Conservation (phyloP, 1,140 invertebrate species). For the Polypedilum pembai region DNA sequence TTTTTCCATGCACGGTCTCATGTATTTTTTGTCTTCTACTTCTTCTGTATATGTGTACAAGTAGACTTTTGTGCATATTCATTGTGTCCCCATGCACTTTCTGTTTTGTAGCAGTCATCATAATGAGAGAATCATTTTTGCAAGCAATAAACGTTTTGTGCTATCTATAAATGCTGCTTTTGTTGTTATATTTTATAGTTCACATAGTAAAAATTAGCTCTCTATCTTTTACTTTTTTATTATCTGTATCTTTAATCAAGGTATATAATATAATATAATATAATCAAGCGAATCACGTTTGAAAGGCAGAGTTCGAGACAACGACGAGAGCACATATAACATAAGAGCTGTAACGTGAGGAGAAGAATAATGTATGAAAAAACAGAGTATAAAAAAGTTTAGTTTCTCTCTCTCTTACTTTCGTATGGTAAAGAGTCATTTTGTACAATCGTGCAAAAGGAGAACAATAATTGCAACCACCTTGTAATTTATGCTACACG, state of each 20-base stretch:
- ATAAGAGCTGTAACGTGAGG: conserved; percentile 7
- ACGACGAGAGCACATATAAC: not conserved
- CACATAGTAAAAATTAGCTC: too few species aligned
- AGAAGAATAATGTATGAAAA: not conserved
- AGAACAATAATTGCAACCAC: too few species aligned
- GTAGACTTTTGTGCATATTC: not conserved
- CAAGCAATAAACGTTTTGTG: too few species aligned
- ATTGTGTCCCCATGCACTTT: not conserved
- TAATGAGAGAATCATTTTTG: too few species aligned
- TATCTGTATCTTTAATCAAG: conserved; percentile 14
- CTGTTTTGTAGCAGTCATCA: not conserved
- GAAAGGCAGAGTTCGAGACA: not conserved
- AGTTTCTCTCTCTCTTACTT: too few species aligned
- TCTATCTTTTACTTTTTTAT: not conserved
- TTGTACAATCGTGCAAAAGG: too few species aligned
- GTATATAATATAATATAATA: not conserved
- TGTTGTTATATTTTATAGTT: too few species aligned
- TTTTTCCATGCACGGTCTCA: not conserved
- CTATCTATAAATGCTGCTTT: too few species aligned
- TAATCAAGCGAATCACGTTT: conserved; percentile 12
- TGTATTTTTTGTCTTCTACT: not conserved
- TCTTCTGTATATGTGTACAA: not conserved
- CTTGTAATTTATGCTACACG: too few species aligned
- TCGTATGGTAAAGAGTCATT: too few species aligned
- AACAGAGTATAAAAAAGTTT: too few species aligned